Evolutionary conservation across 2,888 invertebrate species (phyloP), one percentile per base, ranked within the genome.

Genomic region (Microdon myrmicae): DNA sequence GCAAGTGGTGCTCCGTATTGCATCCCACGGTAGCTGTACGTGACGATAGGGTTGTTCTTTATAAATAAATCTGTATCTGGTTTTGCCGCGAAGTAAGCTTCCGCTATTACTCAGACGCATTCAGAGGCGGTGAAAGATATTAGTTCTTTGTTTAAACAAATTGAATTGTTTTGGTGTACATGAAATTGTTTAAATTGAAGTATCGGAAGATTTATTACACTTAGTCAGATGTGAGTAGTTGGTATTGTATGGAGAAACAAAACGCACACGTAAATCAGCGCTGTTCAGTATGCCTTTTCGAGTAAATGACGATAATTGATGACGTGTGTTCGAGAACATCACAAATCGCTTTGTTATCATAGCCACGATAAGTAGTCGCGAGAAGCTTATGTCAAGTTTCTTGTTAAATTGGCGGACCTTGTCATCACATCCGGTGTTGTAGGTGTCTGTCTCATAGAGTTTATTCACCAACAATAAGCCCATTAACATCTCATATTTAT

Each of bases 71-170:
- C 28, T 19, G 28, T 28, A 26, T 28, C 28, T 19, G 14, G 19
- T 28, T 41, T 41, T 25, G 28, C 39, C 20, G 28, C 28, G 20
- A 41, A 41, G 29, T 28, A 19, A 3, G 29, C 28, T 41, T 41
- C 39, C 39, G 39, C 28, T 37, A 4, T 37, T 23, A 37, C 22
- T 23, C 37, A 37, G 16, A 3, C 9, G 25, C 14, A 23, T 8
- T 9, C 3, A 9, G 10, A 6, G 10, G 23, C 6, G 22, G 13
- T 17, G 20, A 12, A 20, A 9, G 17, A 23, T 10, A 12, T 13
- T 14, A 19, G 16, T 39, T 28, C 39, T 28, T 41, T 41, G 39
- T 41, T 28, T 41, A 41, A 28, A 41, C 28, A 41, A 41, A 41
- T 28, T 28, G 19, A 41, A 19, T 41, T 41, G 29, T 41, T 41